phyloP scores from a whole-genome alignment of 2,888 invertebrate species.

The Stictocephala bisonia region DNA sequence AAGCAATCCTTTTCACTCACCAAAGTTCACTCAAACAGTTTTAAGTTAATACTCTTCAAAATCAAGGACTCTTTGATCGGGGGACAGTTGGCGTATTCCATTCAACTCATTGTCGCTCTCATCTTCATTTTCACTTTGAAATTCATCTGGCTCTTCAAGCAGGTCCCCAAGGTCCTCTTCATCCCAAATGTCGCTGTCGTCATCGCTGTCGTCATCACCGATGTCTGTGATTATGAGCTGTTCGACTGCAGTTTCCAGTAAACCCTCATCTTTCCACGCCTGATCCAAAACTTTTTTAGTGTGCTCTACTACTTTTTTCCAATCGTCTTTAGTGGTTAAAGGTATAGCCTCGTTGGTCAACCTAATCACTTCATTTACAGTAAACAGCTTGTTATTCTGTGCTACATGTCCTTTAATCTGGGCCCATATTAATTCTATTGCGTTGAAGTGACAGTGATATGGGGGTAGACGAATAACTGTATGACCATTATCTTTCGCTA shows the following conservation, averaged over 20 bases:
- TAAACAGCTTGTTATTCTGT: not conserved
- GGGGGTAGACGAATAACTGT: not conserved
- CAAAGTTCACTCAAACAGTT: no score
- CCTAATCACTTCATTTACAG: not conserved
- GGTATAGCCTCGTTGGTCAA: not conserved
- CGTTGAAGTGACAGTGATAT: conserved; percentile 22
- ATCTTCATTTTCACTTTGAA: no score
- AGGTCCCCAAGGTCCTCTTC: no score
- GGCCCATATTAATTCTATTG: conserved; percentile 17
- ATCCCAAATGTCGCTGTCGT: not conserved
- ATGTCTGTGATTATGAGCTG: not conserved
- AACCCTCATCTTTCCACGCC: not conserved
- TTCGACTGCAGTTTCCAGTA: not conserved
- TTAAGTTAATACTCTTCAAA: no score
- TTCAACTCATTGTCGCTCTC: no score
- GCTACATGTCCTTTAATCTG: not conserved
- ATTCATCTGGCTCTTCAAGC: no score
- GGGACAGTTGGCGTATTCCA: no score
- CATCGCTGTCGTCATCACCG: not conserved
- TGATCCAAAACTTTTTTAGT: not conserved
- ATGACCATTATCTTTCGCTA: not conserved
- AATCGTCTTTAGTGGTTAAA: not conserved
- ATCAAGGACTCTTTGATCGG: no score
- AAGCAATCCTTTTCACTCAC: no score
- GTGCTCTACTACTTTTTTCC: conserved; percentile 17